Base-by-base conservation (phyloP, 2,113 vertebrate species). In the Caloenas nicobarica region DNA sequence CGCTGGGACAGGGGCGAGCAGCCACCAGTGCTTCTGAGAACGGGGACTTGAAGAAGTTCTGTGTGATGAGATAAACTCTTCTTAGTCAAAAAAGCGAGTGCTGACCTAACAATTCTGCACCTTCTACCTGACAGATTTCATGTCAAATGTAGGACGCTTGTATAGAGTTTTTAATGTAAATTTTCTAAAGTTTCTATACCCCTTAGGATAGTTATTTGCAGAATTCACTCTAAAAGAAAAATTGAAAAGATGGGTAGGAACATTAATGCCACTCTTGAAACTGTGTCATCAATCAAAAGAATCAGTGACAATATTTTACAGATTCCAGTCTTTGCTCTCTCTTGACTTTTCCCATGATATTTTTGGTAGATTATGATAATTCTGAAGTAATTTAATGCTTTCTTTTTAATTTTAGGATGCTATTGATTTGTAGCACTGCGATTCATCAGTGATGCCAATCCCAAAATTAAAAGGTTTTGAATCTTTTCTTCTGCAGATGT, bases 1-100 rank as follows among this genome's bases (percentile, higher is more conserved):
- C 92, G 72, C 57, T 92, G 81, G 96, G 94, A 94, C 77, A 94
- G 91, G 62, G 66, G 58, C 58, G 91, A 91, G 93, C 56, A 83
- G 60, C 87, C 65, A 73, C 0, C 0, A 86, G 61, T 88, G 54
- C 19, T 48, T 42, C 48, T 51, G 86, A 89, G 84, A 93, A 76
- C 34, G 40, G 53, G 69, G 73, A 93, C 93, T 87, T 91, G 68
- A 15, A 42, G 22, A 96, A 97, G 64, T 91, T 91, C 82, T 95
- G 36, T 57, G 42, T 88, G 86, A 90, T 22, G 60, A 90, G 89
- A 89, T 72, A 91, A 82, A 85, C 65, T 93, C 23, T 22, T 92
- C 57, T 56, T 42, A 31, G 73, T 34, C 23, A 83, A 79, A 62
- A 70, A 74, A 46, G 23, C 13, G 48, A 57, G 18, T 42, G 65